Conservation (phyloP, 2,888 invertebrate species). For the Drosophila mulleri region DNA sequence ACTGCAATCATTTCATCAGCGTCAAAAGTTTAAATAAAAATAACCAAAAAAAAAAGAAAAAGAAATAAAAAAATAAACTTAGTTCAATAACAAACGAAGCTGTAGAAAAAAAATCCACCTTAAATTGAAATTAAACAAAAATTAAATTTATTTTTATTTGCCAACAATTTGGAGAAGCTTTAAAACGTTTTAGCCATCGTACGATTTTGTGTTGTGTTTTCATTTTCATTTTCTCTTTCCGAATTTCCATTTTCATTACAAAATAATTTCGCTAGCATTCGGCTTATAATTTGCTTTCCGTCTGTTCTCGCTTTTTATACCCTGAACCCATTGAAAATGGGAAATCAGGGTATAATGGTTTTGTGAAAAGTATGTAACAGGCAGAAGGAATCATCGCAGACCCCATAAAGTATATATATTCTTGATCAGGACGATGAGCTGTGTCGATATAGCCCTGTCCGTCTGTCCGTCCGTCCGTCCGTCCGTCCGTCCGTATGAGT, state of each 20-base stretch:
- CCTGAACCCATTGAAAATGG: too few relatives aligned
- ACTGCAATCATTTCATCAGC: slow-evolving; percentile 62
- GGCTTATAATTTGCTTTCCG: slow-evolving; percentile 39
- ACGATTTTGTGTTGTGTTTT: neutral
- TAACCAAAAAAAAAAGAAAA: slow-evolving; percentile 1
- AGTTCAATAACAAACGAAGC: neutral
- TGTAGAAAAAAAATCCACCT: slow-evolving; percentile 6
- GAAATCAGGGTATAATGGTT: too few relatives aligned
- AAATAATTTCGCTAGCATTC: slow-evolving; percentile 31
- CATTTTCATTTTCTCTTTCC: neutral
- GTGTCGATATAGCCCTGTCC: too few relatives aligned
- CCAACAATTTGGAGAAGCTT: slow-evolving; percentile 20
- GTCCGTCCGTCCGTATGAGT: too few relatives aligned
- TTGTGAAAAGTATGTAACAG: too few relatives aligned
- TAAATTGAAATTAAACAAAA: slow-evolving; percentile 31
- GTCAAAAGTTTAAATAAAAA: slow-evolving; percentile 38
- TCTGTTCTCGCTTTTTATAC: slow-evolving; percentile 7
- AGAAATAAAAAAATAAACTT: slow-evolving; percentile 1
- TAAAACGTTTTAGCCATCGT: slow-evolving; percentile 10
- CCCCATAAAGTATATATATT: too few relatives aligned
- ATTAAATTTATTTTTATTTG: slow-evolving; percentile 15
- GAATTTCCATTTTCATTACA: slow-evolving; percentile 29
- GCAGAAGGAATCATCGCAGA: too few relatives aligned
- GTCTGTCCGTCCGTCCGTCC: too few relatives aligned
- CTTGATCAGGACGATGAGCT: too few relatives aligned